A percentile compares a stretch with the other conserved stretches of the same genome.
phyloP scores from a whole-genome alignment of 2,113 vertebrate genomes.

The Oreotrochilus melanogaster region DNA sequence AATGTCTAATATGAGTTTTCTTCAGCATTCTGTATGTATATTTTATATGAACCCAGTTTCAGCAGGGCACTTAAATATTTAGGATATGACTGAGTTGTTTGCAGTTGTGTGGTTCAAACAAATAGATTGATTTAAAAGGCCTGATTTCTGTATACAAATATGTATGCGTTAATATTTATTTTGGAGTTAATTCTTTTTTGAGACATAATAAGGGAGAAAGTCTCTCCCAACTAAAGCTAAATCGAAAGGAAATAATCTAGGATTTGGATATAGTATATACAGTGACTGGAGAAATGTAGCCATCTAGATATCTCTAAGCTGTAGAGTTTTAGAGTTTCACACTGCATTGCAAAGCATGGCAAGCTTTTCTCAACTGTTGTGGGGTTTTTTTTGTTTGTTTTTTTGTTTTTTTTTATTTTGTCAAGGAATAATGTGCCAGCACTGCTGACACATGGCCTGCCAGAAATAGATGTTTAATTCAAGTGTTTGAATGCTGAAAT shows the following conservation, averaged over 20 bases:
- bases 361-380: background rate
- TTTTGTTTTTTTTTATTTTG: background rate
- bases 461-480: slow-evolving; percentile 44
- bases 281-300: background rate
- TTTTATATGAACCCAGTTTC: background rate
- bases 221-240: background rate
- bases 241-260: background rate
- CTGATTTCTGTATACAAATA: background rate
- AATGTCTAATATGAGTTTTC: background rate
- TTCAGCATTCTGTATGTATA: background rate
- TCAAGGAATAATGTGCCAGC: background rate
- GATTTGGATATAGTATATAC: background rate
- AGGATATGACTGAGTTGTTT: background rate
- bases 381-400: fast-evolving
- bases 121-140: background rate
- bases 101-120: background rate
- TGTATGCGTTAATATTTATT: background rate
- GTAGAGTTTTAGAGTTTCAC: background rate
- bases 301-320: background rate
- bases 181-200: background rate
- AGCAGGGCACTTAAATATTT: background rate
- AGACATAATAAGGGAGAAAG: background rate
- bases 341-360: background rate
- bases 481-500: slow-evolving; percentile 34
- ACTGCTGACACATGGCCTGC: background rate